Evolutionary conservation across 2,797 vertebrate species (phyloP), one percentile per base, ranked within the genome.

Genomic region (Chromobotia macracanthus): DNA sequence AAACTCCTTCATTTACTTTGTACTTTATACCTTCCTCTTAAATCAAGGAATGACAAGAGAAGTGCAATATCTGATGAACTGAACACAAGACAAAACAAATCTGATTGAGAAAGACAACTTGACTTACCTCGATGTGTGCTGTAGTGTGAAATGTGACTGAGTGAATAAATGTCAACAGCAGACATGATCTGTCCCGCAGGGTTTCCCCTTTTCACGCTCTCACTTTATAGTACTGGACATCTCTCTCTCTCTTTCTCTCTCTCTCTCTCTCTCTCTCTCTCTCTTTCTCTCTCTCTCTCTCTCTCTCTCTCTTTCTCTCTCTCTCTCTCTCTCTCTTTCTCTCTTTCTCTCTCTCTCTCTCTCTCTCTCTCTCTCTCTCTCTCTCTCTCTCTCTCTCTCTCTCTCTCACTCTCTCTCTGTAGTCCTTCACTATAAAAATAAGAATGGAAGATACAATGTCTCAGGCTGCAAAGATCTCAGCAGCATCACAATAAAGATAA

Each of bases 151-250:
- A 56, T 72, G 60, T 66, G 23, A 28, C 12, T n/a, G 28, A 28
- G 23, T 72, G 69, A 79, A 72, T 46, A 38, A 72, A 56, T 15
- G 51, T 72, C 13, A 64, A 64, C 61, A 64, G 61, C 46, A 66
- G 69, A 72, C 77, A 79, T 79, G 68, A 35, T 28, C 69, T 72
- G 80, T 38, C 76, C 84, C 53, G 80, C 77, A 89, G 91, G 90
- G 86, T 51, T 92, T 91, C 89, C 86, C 89, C 89, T 90, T 79
- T 61, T 79, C 79, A 67, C 48, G 75, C 75, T 35, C 28, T 75
- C 41, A 55, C 58, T 82, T 72, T 84, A 58, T 73, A 82, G 64
- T 61, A 41, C 56, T 80, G 77, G 53, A 80, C 74, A 18, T 28
- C n/a, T n/a, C n/a, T n/a, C n/a, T n/a, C n/a, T n/a, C 13, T 48